phyloP scores from a whole-genome alignment of 2,888 invertebrate genomes.

The Xylota sylvarum region DNA sequence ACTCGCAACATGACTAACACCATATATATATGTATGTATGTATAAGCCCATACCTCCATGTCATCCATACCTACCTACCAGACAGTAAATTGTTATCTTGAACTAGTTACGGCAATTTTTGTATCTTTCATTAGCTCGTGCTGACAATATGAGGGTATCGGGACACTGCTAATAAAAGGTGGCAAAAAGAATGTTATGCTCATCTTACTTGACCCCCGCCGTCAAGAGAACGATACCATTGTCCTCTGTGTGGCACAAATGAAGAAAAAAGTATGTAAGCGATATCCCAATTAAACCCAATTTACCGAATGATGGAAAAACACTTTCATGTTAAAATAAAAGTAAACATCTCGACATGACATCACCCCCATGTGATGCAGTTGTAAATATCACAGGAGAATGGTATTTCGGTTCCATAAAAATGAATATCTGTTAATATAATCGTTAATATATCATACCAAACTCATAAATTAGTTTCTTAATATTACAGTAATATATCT shows the following conservation, averaged over 20 bases:
- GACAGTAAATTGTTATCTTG: constrained; percentile 25
- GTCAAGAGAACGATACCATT: constrained; percentile 36
- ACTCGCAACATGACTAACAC: constrained; percentile 5
- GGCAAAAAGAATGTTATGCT: constrained; percentile 50
- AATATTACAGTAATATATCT: constrained; percentile 57
- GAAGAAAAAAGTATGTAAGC: constrained; percentile 37
- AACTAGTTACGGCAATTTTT: constrained; percentile 13
- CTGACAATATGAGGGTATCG: constrained; percentile 54
- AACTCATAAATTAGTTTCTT: constrained; percentile 59
- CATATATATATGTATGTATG: no score
- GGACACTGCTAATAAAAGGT: constrained; percentile 51
- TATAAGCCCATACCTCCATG: not conserved
- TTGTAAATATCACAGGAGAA: constrained; percentile 24
- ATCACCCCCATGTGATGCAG: constrained; percentile 48
- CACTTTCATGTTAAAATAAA: constrained; percentile 57
- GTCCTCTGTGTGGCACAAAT: constrained; percentile 46
- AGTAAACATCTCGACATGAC: constrained; percentile 59
- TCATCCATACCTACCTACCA: constrained; percentile 3
- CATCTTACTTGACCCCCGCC: constrained; percentile 46
- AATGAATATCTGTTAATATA: constrained; percentile 56
- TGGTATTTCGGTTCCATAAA: constrained; percentile 42
- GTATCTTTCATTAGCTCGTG: constrained; percentile 58
- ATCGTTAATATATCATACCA: constrained; percentile 57
- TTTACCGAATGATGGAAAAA: constrained; percentile 56
- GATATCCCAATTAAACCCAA: constrained; percentile 66